Evolutionary conservation across 2,888 invertebrate genomes (phyloP).

Genomic region (Brachyptera risi): DNA sequence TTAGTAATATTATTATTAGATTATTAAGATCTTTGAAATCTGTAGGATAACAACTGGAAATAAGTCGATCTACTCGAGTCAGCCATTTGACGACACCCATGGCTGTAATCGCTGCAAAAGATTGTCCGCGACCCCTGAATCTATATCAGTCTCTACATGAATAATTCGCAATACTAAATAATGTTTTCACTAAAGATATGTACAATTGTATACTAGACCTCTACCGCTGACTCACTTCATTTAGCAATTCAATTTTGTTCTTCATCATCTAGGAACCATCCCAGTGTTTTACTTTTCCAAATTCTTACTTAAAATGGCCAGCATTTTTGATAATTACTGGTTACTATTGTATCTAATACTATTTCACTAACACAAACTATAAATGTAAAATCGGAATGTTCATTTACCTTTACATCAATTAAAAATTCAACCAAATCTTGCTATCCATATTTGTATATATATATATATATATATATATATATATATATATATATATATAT

Average conservation of each 20-base stretch:
- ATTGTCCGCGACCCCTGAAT: slow-evolving; percentile 31
- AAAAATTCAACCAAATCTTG: slow-evolving; percentile 12
- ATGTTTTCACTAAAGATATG: slow-evolving; percentile 2
- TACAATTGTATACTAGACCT: background rate
- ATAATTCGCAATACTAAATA: slow-evolving; percentile 5
- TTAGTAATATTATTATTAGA: slow-evolving; percentile 38
- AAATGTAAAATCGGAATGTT: background rate
- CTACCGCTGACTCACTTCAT: background rate
- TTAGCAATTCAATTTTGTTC: background rate
- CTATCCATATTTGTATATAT: background rate
- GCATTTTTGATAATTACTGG: slow-evolving; percentile 23
- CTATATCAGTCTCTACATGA: slow-evolving; percentile 31
- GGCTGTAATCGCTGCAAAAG: background rate
- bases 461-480: no score
- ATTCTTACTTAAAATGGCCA: slow-evolving; percentile 24
- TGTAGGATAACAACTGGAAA: slow-evolving; percentile 5
- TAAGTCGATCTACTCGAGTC: background rate
- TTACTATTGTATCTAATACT: slow-evolving; percentile 19
- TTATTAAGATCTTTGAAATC: slow-evolving; percentile 24
- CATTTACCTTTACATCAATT: slow-evolving; percentile 27
- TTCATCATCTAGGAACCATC: background rate
- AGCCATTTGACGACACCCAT: background rate
- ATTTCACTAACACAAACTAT: slow-evolving; percentile 26
- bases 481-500: no score
- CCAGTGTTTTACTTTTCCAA: background rate